Evolutionary conservation across 2,113 vertebrate genomes (phyloP).

Genomic region (Atractosteus spatula): DNA sequence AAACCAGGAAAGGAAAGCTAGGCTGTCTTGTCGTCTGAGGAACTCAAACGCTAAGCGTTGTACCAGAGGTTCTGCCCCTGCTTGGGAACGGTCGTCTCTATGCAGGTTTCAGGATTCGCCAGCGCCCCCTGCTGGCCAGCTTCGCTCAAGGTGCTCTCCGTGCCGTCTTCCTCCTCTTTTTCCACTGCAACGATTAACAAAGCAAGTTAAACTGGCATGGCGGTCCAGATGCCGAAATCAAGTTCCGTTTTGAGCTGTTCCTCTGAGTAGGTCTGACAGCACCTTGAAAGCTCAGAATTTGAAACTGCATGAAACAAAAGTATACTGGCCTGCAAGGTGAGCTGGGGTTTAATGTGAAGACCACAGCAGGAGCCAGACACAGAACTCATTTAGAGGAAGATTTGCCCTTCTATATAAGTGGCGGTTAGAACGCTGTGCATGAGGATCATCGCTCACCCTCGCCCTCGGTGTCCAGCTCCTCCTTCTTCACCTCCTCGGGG

Average conservation of each 20-base stretch:
- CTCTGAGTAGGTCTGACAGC: too few species aligned
- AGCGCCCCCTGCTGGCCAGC: constrained; percentile 56
- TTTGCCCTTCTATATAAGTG: too few species aligned
- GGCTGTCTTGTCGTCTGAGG: too few species aligned
- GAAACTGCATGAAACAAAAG: neutral
- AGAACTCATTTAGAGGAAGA: too few species aligned
- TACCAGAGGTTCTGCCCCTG: constrained; percentile 97
- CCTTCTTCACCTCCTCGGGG: constrained; percentile 53
- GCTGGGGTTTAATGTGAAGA: too few species aligned
- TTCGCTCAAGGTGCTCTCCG: constrained; percentile 56
- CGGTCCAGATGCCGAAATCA: too few species aligned
- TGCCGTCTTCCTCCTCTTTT: constrained; percentile 60
- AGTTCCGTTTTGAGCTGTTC: neutral
- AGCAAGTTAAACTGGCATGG: too few species aligned
- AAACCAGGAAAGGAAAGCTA: too few species aligned
- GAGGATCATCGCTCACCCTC: neutral
- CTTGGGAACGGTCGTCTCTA: constrained; percentile 87
- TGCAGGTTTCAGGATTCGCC: constrained; percentile 53
- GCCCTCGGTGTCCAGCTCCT: constrained; percentile 56
- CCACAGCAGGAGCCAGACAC: too few species aligned
- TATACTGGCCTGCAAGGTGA: too few species aligned
- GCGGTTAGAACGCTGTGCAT: neutral
- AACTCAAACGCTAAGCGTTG: neutral
- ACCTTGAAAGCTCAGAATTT: neutral
- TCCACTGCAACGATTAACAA: constrained; percentile 45